phyloP scores from a whole-genome alignment of 2,797 vertebrate species.

The Sebastes umbrosus region DNA sequence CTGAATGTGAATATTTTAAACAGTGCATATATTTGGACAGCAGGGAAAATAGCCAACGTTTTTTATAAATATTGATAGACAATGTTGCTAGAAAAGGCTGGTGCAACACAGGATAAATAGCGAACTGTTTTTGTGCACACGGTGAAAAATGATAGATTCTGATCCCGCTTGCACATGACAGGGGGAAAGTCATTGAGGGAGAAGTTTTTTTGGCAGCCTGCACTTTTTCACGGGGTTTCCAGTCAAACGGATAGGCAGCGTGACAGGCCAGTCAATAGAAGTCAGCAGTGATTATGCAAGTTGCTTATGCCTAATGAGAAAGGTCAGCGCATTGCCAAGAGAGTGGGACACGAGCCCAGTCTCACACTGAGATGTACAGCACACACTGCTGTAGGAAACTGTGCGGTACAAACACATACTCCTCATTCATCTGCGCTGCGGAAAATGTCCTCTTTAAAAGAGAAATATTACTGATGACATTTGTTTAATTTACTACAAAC shows the following conservation, averaged over 20 bases:
- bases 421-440: constrained; percentile 1
- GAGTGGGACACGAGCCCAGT: constrained; percentile 66
- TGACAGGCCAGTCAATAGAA: constrained; percentile 80
- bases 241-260: constrained; percentile 60
- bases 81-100: background rate
- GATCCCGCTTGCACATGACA: constrained; percentile 45
- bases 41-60: background rate
- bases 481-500: background rate
- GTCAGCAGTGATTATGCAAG: constrained; percentile 82
- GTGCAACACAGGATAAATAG: constrained; percentile 8
- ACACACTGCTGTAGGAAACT: constrained; percentile 36
- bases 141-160: constrained; percentile 44
- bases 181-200: constrained; percentile 47
- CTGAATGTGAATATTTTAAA: background rate
- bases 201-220: constrained; percentile 57
- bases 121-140: constrained; percentile 25
- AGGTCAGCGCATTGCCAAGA: constrained; percentile 74
- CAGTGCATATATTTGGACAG: background rate
- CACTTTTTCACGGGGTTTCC: constrained; percentile 62
- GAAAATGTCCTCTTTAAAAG: background rate
- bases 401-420: constrained; percentile 23
- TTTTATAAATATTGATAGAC: constrained; percentile 6
- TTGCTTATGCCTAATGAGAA: constrained; percentile 80
- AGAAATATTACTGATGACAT: background rate
- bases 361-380: constrained; percentile 64